Conservation (phyloP, 2,797 vertebrate genomes). For the Epinephelus awoara region DNA sequence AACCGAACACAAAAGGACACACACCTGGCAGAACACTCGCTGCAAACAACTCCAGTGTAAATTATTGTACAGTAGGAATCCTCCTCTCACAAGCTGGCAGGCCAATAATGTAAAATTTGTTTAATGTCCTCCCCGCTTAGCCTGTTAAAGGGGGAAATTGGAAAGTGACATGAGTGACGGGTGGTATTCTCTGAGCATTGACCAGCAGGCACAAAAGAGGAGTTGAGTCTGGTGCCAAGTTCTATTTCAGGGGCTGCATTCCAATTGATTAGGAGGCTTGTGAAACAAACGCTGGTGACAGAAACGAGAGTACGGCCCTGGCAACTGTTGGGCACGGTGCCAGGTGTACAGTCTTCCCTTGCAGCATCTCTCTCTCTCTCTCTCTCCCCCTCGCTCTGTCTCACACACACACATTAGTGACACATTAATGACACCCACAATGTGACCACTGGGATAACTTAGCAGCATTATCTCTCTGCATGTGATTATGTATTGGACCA, state of each 20-base stretch:
- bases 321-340: slow-evolving; percentile 81
- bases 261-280: slow-evolving; percentile 86
- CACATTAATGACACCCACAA: slow-evolving; percentile 73
- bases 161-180: slow-evolving; percentile 81
- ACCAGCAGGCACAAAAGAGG: slow-evolving; percentile 81
- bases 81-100: slow-evolving; percentile 65
- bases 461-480: slow-evolving; percentile 62
- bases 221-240: slow-evolving; percentile 80
- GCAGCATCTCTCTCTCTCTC: slow-evolving; percentile 50
- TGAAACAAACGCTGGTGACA: slow-evolving; percentile 86
- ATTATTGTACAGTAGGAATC: slow-evolving; percentile 73
- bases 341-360: slow-evolving; percentile 71
- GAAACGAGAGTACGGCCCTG: slow-evolving; percentile 74
- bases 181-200: slow-evolving; percentile 78
- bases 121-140: slow-evolving; percentile 79
- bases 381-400: slow-evolving; percentile 29
- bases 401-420: slow-evolving; percentile 66
- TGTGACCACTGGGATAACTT: slow-evolving; percentile 75
- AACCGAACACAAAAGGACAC: slow-evolving; percentile 78
- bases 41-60: slow-evolving; percentile 67
- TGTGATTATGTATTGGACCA: slow-evolving; percentile 51
- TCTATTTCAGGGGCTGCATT: slow-evolving; percentile 84
- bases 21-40: slow-evolving; percentile 77
- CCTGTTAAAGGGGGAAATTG: slow-evolving; percentile 65
- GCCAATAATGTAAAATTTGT: slow-evolving; percentile 81